Evolutionary conservation across 2,888 invertebrate genomes (phyloP).

Genomic region (Drepana falcataria): DNA sequence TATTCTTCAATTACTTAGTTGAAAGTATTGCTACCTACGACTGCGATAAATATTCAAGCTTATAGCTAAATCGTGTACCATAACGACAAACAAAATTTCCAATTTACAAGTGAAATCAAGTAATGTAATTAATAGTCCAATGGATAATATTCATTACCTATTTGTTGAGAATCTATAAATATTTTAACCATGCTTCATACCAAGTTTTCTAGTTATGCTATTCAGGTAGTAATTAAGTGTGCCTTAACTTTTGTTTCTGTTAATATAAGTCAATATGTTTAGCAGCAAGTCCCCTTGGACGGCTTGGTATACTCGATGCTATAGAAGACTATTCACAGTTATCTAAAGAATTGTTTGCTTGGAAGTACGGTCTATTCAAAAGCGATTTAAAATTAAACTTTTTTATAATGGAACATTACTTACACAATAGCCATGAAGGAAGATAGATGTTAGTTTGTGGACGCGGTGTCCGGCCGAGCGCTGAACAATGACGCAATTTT

Average conservation of each 20-base stretch:
- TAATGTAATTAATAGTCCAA: conserved; percentile 14
- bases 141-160: conserved; percentile 5
- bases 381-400: conserved; percentile 23
- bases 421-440: conserved; percentile 49
- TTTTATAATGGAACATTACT: conserved; percentile 40
- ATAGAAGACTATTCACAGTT: neutral
- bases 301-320: neutral
- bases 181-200: too few species aligned
- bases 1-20: conserved; percentile 18
- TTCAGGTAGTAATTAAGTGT: too few species aligned
- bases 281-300: too few species aligned
- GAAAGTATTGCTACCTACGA: conserved; percentile 22
- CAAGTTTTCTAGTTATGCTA: too few species aligned
- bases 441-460: conserved; percentile 37
- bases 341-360: neutral
- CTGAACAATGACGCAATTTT: conserved; percentile 55
- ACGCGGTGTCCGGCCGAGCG: conserved; percentile 40
- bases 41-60: conserved; percentile 11
- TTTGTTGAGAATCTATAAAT: too few species aligned
- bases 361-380: conserved; percentile 14
- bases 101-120: conserved; percentile 24
- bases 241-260: too few species aligned
- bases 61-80: conserved; percentile 23
- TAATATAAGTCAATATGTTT: too few species aligned
- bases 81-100: conserved; percentile 18